Evolutionary conservation across 2,888 invertebrate genomes (phyloP).

Genomic region (Keiferia lycopersicella): DNA sequence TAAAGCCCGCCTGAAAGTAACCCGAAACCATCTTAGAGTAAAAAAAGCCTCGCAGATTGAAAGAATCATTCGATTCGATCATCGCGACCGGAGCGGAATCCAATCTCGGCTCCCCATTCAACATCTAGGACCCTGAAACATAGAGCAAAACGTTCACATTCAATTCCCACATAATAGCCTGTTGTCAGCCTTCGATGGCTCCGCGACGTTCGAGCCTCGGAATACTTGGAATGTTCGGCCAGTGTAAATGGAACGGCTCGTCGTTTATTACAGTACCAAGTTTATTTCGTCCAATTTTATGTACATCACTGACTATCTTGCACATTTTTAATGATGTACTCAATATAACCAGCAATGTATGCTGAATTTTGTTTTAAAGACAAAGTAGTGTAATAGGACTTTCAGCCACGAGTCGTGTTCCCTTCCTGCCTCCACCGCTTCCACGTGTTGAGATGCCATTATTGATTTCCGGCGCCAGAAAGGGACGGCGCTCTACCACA

Average conservation of each 20-base stretch:
- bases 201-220: conserved; percentile 38
- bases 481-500: conserved; percentile 69
- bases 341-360: too few species aligned
- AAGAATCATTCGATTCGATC: conserved; percentile 34
- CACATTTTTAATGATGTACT: too few species aligned
- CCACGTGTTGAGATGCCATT: conserved; percentile 79
- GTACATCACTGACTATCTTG: too few species aligned
- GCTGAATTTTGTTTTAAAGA: too few species aligned
- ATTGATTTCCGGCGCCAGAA: conserved; percentile 79
- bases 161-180: conserved; percentile 57
- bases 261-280: conserved; percentile 27
- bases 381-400: too few species aligned
- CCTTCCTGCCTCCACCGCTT: conserved; percentile 63
- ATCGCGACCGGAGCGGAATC: conserved; percentile 38
- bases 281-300: not conserved
- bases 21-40: not conserved
- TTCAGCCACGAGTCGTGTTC: conserved; percentile 44
- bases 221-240: conserved; percentile 39
- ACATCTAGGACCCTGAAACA: conserved; percentile 31
- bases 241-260: conserved; percentile 68
- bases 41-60: not conserved
- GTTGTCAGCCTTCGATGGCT: conserved; percentile 42
- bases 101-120: conserved; percentile 42
- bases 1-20: not conserved
- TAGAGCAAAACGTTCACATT: conserved; percentile 49